Evolutionary conservation across 2,888 invertebrate genomes (phyloP), one percentile per base, ranked within the genome.

Genomic region (Perizoma flavofasciatum): DNA sequence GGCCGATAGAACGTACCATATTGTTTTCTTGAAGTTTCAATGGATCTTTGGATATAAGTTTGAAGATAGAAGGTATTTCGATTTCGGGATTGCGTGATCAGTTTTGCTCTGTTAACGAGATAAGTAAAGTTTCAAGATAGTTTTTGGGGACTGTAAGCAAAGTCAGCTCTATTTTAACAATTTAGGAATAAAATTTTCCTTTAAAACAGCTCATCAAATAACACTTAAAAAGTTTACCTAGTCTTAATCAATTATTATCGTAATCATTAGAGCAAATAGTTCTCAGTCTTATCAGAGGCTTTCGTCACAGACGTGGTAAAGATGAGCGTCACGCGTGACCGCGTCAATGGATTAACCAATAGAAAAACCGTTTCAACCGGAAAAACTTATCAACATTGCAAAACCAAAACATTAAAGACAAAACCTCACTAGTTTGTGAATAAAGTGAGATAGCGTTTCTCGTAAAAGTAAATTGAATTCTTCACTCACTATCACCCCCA

Each of bases 21-120:
- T 86, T 83, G 79, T 82, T 86, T 83, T 78, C 77, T 75, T 71
- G 66, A 63, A 66, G 70, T 76, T 81, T 76, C 75, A 78, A 74
- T 75, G 64, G 58, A 67, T 68, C 60, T 79, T 74, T 73, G 76
- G 71, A 69, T 72, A 65, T 66, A 67, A 76, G 69, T 72, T 71
- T 68, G 57, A 49, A 69, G 58, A 57, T 66, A 59, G 63, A 71
- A 73, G 70, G 69, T 70, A 67, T 68, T 74, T 68, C 65, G 66
- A 69, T 72, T 70, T 70, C 57, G 66, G 58, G 66, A 69, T 70
- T 69, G 69, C 72, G 69, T 72, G 65, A 65, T 63, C 58, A 55
- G 63, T 72, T 66, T 60, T 68, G 57, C 67, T 64, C 65, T 67
- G 66, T 32, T 41, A 33, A 37, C n/a, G 35, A 35, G 37, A 59